Evolutionary conservation across 2,113 vertebrate genomes (phyloP), one percentile per base, ranked within the genome.

Genomic region (Xenopus borealis): DNA sequence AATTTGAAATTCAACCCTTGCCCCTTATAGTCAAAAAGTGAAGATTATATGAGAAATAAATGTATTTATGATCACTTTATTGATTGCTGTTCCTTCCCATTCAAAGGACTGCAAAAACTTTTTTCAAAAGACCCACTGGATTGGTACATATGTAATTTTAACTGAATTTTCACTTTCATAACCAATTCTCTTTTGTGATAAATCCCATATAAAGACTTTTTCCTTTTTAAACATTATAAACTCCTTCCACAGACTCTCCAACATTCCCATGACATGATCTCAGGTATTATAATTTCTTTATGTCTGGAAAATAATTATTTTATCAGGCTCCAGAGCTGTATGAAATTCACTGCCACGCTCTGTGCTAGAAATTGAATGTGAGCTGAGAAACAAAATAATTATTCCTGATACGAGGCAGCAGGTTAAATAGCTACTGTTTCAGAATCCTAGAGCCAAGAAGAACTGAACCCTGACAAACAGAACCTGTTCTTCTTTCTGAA

Each of bases 231-330:
- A 50, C 14, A 16, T 1, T 13, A 50, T 50, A 50, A 50, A 50
- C 14, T 16, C 47, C 4, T 50, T 50, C 4, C 4, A 18, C 7
- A 18, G 53, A 55, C 53, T 55, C 7, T 55, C 53, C 53, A 0
- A 16, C 53, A 55, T 55, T n/a, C 16, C 16, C 53, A 16, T 55
- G 53, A 55, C 53, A 55, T 55, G 53, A 55, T 55, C 16, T 55
- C 53, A 18, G 53, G 53, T 11, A 55, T 55, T n/a, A 55, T 55
- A 55, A 55, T 55, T n/a, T n/a, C 16, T 55, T 55, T 13, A 55
- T 55, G 53, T 55, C 53, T 55, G 53, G 53, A 55, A n/a, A 55
- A 55, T 55, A n/a, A 55, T 55, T 55, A 55, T 55, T 55, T 55
- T 55, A 55, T 55, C 14, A 55, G 17, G 8, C 53, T 16, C 53